Evolutionary conservation across 2,797 vertebrate species (phyloP).

Genomic region (Coregonus sp.): DNA sequence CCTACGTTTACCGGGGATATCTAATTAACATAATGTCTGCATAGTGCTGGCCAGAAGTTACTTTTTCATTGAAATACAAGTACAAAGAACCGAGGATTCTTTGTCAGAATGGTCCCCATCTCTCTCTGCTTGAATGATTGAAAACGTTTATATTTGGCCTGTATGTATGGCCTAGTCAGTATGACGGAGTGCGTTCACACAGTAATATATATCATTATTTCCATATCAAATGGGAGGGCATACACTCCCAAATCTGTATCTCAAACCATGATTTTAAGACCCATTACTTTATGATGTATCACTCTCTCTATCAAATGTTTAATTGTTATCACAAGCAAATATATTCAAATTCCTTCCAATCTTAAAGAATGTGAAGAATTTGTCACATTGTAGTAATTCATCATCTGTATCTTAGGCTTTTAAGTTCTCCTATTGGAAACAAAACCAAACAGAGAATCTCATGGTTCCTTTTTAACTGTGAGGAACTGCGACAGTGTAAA

Average conservation of each 20-base stretch:
- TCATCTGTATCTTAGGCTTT: slow-evolving; percentile 22
- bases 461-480: not conserved
- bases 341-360: not conserved
- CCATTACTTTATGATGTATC: not conserved
- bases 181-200: not conserved
- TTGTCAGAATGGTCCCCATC: slow-evolving; percentile 34
- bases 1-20: slow-evolving; percentile 68
- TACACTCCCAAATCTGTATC: too few relatives aligned
- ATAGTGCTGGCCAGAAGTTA: slow-evolving; percentile 65
- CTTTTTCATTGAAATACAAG: slow-evolving; percentile 43
- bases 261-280: not conserved
- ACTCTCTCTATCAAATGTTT: slow-evolving; percentile 1
- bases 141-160: slow-evolving; percentile 2
- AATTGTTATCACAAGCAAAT: slow-evolving; percentile 6
- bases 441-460: slow-evolving; percentile 2
- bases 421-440: not conserved
- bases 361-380: slow-evolving; percentile 43
- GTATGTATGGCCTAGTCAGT: not conserved
- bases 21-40: slow-evolving; percentile 75
- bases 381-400: slow-evolving; percentile 22
- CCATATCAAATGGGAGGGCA: too few relatives aligned
- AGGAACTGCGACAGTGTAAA: not conserved
- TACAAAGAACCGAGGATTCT: slow-evolving; percentile 50
- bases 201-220: not conserved
- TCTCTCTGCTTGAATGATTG: slow-evolving; percentile 21